Percentiles rank a stretch among this genome's conserved stretches.
phyloP scores from a whole-genome alignment of 2,888 invertebrate genomes.

The Mycogona germanica region DNA sequence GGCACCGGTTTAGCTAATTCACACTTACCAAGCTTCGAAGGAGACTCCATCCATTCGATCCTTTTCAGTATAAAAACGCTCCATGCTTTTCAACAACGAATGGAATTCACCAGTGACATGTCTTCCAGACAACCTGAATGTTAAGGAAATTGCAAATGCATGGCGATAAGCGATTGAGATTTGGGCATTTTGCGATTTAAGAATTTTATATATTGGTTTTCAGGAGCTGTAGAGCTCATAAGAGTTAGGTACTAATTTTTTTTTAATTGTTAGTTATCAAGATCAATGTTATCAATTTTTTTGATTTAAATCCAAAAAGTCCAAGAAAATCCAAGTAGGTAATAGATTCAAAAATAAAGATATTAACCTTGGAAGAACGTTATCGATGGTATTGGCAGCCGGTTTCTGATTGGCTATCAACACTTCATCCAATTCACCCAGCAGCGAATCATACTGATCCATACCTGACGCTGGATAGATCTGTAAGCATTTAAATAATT shows the following conservation, averaged over 20 bases:
- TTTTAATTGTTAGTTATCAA: no score
- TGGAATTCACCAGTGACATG: constrained; percentile 26
- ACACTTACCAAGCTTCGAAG: constrained; percentile 7
- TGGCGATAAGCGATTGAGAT: no score
- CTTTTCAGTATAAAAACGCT: constrained; percentile 23
- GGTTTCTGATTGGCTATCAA: background rate
- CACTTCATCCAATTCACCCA: constrained; percentile 21
- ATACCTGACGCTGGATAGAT: constrained; percentile 25
- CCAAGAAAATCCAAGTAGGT: no score
- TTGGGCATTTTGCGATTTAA: no score
- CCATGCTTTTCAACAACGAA: constrained; percentile 25
- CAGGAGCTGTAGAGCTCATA: no score
- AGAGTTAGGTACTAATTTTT: no score
- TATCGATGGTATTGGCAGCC: constrained; percentile 3
- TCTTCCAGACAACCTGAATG: constrained; percentile 16
- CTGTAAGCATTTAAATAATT: constrained; percentile 18
- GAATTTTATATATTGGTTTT: no score
- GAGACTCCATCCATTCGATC: background rate
- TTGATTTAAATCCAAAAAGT: no score
- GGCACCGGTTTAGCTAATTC: no score
- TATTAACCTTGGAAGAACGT: constrained; percentile 3
- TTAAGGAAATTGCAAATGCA: background rate
- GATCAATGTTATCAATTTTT: no score
- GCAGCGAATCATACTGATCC: constrained; percentile 22
- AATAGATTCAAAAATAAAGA: background rate